Conservation (phyloP, 1,140 invertebrate genomes). For the Physella acuta region DNA sequence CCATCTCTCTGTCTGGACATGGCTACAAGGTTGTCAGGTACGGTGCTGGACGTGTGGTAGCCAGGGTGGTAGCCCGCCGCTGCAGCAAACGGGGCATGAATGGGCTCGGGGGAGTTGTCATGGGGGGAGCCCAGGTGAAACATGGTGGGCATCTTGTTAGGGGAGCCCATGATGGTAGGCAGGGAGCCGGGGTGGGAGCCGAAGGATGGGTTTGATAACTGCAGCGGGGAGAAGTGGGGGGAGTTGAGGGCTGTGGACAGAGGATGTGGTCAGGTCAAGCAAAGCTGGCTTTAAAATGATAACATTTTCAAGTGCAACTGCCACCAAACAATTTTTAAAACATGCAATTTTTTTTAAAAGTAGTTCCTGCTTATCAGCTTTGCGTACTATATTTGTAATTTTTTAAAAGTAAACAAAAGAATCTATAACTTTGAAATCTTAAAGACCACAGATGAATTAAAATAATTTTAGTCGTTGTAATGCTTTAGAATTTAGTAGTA, state of each 20-base stretch:
- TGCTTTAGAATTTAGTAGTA: too few relatives aligned
- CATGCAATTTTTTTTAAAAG: too few relatives aligned
- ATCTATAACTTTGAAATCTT: too few relatives aligned
- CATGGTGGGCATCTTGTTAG: constrained; percentile 56
- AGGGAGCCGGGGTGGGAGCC: constrained; percentile 54
- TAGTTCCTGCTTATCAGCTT: too few relatives aligned
- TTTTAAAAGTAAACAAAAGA: too few relatives aligned
- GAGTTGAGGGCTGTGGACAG: constrained; percentile 23
- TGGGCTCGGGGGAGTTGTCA: constrained; percentile 30
- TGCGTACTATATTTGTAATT: too few relatives aligned
- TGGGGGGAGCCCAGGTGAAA: constrained; percentile 45
- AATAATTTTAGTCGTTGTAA: too few relatives aligned
- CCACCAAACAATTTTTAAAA: too few relatives aligned
- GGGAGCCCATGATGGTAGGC: constrained; percentile 66
- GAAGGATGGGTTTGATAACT: constrained; percentile 24
- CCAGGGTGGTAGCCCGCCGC: background rate
- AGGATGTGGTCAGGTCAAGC: too few relatives aligned
- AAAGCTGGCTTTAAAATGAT: too few relatives aligned
- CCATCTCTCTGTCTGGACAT: constrained; percentile 27
- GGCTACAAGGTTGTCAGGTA: constrained; percentile 43
- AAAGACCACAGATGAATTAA: too few relatives aligned
- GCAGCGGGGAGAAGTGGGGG: constrained; percentile 19
- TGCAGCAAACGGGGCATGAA: constrained; percentile 64
- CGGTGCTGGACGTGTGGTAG: constrained; percentile 30
- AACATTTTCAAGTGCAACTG: too few relatives aligned